These are phyloP conservation scores for Chloebia gouldiae DNA, from an alignment of 2,113 vertebrate species.

Conservation along the genomic window DNA sequence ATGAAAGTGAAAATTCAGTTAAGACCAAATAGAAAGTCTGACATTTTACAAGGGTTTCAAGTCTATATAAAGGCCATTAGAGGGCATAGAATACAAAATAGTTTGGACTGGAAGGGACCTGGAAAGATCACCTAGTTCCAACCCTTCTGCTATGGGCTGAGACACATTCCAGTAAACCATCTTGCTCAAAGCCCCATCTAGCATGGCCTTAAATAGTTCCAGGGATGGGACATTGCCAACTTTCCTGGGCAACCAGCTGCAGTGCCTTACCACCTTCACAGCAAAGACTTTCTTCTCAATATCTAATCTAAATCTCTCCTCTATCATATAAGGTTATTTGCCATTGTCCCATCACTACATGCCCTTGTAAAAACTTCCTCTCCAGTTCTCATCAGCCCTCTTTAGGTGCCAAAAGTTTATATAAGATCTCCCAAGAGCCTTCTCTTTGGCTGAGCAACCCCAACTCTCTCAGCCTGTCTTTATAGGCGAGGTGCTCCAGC, in stretches of 20 bases:
- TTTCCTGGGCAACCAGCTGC: neutral
- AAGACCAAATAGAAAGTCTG: neutral
- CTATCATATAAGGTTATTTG: accelerated
- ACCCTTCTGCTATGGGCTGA: neutral
- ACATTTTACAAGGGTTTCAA: neutral
- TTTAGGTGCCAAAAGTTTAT: neutral
- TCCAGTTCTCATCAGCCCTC: neutral
- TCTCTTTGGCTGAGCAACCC: neutral
- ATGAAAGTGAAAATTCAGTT: neutral
- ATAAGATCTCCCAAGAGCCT: neutral
- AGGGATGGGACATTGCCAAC: neutral
- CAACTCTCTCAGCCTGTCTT: neutral
- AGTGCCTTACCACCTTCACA: neutral
- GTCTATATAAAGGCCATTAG: neutral
- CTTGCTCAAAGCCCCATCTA: neutral
- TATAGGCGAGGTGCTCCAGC: neutral
- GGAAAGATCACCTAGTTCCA: neutral
- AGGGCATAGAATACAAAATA: neutral
- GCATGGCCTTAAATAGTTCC: neutral
- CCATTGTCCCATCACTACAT: neutral
- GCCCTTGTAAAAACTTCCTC: neutral
- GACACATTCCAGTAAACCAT: neutral
- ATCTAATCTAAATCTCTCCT: neutral
- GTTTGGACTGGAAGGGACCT: neutral
- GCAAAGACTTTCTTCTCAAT: neutral